Evolutionary conservation across 2,113 vertebrate species (phyloP).

Genomic region (Chauna torquata): DNA sequence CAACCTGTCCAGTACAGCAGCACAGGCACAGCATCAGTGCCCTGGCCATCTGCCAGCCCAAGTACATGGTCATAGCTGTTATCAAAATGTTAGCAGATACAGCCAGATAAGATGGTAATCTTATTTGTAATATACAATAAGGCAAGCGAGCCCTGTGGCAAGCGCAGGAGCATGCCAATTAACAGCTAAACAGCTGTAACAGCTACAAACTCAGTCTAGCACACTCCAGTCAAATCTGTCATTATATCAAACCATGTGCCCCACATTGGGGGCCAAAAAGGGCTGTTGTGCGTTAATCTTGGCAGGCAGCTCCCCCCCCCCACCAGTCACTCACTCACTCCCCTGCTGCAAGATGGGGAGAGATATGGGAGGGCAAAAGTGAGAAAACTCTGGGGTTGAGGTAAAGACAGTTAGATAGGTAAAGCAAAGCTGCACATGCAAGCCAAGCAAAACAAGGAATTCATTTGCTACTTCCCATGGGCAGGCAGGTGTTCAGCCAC

Average conservation of each 20-base stretch:
- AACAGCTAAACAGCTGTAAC: background rate
- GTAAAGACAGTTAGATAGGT: background rate
- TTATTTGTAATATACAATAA: background rate
- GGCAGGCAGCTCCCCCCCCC: background rate
- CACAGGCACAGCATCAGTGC: background rate
- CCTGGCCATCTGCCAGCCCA: background rate
- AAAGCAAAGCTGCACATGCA: background rate
- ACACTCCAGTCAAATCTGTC: background rate
- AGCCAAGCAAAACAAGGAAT: background rate
- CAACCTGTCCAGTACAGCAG: background rate
- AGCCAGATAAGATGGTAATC: background rate
- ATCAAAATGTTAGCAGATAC: background rate
- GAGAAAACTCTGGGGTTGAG: background rate
- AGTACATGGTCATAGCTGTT: background rate
- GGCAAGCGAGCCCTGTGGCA: background rate
- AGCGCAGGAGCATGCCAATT: background rate
- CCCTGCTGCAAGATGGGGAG: background rate
- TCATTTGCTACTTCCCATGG: background rate
- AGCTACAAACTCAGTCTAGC: background rate
- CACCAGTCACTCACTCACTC: background rate
- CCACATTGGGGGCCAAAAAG: background rate
- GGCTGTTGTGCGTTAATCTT: accelerated
- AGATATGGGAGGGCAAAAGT: background rate
- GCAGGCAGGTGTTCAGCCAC: background rate
- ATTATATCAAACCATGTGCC: background rate